These are phyloP conservation scores for Xanthostigma xanthostigma DNA, from an alignment of 2,888 invertebrate species.

Conservation along the genomic window DNA sequence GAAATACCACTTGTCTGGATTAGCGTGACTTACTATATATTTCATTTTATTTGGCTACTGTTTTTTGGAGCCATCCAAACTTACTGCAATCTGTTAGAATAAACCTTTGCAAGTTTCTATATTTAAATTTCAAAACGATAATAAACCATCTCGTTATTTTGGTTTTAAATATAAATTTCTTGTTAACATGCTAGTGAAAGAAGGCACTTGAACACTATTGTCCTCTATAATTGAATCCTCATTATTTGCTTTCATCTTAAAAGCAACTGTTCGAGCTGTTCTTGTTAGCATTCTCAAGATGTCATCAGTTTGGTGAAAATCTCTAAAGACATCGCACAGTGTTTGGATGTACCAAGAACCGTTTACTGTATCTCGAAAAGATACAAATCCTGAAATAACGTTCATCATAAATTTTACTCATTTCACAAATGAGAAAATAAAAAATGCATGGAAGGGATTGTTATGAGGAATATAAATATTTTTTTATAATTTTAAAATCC, in stretches of 20 bases:
- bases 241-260: conserved; percentile 30
- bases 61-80: too few species aligned
- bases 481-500: too few species aligned
- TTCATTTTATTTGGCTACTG: too few species aligned
- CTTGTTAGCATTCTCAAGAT: conserved; percentile 36
- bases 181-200: background rate
- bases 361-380: conserved; percentile 35
- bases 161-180: conserved; percentile 3
- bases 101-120: too few species aligned
- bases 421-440: too few species aligned
- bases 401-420: too few species aligned
- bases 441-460: too few species aligned
- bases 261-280: conserved; percentile 32
- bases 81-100: too few species aligned
- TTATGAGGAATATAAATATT: too few species aligned
- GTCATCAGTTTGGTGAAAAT: conserved; percentile 30
- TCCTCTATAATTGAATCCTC: conserved; percentile 5
- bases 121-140: too few species aligned
- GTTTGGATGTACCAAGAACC: conserved; percentile 46
- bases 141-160: background rate
- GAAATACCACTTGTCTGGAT: too few species aligned
- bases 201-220: background rate
- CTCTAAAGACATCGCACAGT: conserved; percentile 31
- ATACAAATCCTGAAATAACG: conserved; percentile 30
- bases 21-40: too few species aligned